Conservation (phyloP, 2,888 invertebrate genomes). For the Cistogaster globosa region DNA sequence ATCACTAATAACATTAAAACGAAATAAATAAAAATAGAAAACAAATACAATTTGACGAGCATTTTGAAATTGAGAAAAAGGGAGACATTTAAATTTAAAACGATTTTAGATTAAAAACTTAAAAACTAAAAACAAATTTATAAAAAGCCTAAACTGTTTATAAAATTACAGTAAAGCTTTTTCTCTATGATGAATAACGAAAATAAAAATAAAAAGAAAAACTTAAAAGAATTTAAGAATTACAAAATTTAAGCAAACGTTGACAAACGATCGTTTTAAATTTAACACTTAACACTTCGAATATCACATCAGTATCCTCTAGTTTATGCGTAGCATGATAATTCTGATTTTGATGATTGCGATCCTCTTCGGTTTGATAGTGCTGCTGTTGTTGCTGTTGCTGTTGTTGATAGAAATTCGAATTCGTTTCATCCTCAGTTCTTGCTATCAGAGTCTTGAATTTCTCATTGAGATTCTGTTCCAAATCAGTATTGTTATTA, state of each 20-base stretch:
- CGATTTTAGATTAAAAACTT: neutral
- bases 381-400: conserved; percentile 59
- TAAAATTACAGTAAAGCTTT: conserved; percentile 9
- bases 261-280: conserved; percentile 83
- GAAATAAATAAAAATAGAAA: conserved; percentile 19
- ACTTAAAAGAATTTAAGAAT: conserved; percentile 74
- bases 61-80: conserved; percentile 12
- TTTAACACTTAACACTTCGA: conserved; percentile 82
- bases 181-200: neutral
- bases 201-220: neutral
- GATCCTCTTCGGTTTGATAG: conserved; percentile 34
- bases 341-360: conserved; percentile 41
- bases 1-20: conserved; percentile 45
- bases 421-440: conserved; percentile 44
- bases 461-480: conserved; percentile 81
- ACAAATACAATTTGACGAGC: conserved; percentile 32
- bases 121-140: conserved; percentile 27
- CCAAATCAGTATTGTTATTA: conserved; percentile 81
- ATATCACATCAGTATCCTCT: conserved; percentile 82
- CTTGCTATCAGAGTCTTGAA: conserved; percentile 78
- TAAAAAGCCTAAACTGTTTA: conserved; percentile 18
- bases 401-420: conserved; percentile 73
- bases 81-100: neutral
- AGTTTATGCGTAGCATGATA: conserved; percentile 74
- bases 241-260: conserved; percentile 80